Base-by-base conservation (phyloP, 1,140 invertebrate species). In the Steinernema feltiae region DNA sequence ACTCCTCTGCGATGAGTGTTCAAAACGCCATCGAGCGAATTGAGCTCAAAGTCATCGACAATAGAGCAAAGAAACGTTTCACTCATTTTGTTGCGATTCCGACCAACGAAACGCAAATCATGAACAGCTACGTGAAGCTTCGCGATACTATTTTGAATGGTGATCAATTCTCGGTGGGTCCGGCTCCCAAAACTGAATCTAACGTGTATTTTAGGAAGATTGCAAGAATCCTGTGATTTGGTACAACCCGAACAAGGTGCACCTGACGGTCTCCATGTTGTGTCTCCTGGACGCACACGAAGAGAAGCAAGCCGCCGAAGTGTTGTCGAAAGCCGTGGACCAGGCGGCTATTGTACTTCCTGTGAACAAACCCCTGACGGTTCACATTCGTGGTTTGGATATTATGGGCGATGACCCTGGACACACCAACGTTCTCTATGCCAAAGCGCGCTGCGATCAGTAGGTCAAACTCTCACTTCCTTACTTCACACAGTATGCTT, bases 11-110 rank as follows among this genome's bases (percentile, higher is more conserved):
- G 7, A 15, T 21, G 7, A 27, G 53, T 3, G 53, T 63, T 3
- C 53, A 27, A 3, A 7, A 21, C 53, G 53, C 53, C 53, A 21
- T 63, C 15, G 53, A 63, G 24, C 53, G 53, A 3, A 63, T 63
- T 27, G 53, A 63, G 24, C 3, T 63, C 15, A 15, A 15, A 3
- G 53, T 63, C 15, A 63, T 63, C 53, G 53, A 63, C 24, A 63
- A 27, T 21, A 12, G 53, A 63, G 53, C 53, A 3, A 63, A 27
- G 24, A 63, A 63, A 27, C 53, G 15, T 3, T 63, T n/a, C 53
- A 63, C 53, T 21, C 53, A 63, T 21, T 63, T 63, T 21, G 53
- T 63, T n/a, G 15, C 53, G 53, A 63, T 63, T 27, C 53, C 53
- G 15, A 27, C 53, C 24, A 63, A 63, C 53, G 7, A 27, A 21